Percentiles rank a stretch among this genome's conserved stretches.
Evolutionary conservation across 2,888 invertebrate species (phyloP).

Genomic region (Phytoseiulus persimilis): DNA sequence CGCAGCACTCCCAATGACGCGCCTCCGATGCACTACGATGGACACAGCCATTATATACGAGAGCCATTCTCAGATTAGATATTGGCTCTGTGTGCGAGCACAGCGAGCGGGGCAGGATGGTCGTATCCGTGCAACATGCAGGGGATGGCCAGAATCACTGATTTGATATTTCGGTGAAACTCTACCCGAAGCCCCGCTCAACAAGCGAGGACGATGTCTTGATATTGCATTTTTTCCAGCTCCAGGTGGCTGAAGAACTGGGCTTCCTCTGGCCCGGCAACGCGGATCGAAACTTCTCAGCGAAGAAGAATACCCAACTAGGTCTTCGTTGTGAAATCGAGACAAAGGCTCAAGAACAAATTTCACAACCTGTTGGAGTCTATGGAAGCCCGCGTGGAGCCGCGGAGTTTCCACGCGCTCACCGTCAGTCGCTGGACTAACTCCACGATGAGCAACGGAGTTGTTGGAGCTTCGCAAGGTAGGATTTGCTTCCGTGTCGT

Average conservation of each 20-base stretch:
- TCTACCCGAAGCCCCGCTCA: no score
- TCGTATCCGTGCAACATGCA: no score
- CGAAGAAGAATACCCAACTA: neutral
- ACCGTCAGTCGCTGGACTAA: neutral
- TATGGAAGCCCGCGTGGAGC: constrained; percentile 5
- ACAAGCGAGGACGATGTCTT: neutral
- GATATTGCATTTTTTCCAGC: neutral
- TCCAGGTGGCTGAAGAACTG: neutral
- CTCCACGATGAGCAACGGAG: neutral
- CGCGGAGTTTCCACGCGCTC: constrained; percentile 5
- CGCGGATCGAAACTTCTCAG: neutral
- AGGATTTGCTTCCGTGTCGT: neutral
- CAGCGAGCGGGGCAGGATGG: no score
- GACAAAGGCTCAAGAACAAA: neutral
- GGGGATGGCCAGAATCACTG: no score
- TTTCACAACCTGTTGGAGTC: neutral
- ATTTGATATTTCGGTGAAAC: no score
- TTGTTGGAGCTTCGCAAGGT: neutral
- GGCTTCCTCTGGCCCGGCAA: neutral
- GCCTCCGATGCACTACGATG: no score
- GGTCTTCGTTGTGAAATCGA: neutral
- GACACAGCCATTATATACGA: no score
- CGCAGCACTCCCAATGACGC: no score
- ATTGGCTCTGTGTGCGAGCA: no score
- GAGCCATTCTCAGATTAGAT: no score